Evolutionary conservation across 2,113 vertebrate genomes (phyloP), one percentile per base, ranked within the genome.

Genomic region (Menidia beryllina): DNA sequence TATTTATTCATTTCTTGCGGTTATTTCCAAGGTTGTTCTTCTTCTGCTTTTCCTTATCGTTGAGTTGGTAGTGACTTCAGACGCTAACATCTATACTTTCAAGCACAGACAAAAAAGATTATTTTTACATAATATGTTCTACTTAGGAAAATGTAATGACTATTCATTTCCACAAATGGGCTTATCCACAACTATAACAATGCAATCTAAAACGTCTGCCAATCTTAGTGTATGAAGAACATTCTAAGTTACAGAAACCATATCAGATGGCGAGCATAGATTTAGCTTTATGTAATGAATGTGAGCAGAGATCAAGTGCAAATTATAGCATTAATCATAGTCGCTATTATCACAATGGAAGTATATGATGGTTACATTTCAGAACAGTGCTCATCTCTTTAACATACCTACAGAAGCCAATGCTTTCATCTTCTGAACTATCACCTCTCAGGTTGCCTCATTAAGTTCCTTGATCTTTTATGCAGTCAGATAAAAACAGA

Each of bases 361-460:
- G n/a, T n/a, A 38, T 59, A 56, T 34, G 53, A 71, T 4, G 38
- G 59, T 25, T 67, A 57, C 24, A 63, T 73, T 86, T 78, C n/a
- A 57, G 58, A 60, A 50, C 36, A 24, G 48, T 20, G 66, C 49
- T 38, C 58, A 58, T 50, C 68, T 69, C 55, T 81, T 59, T 78
- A 67, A 72, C 75, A 53, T 80, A 19, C 17, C 54, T 58, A 66
- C 72, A 69, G 52, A 76, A 83, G 54, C 34, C 75, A n/a, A 57
- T 48, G 53, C 90, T 89, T 87, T 88, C 79, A 88, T 90, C 84
- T 75, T 43, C 54, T 85, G 77, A 85, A 90, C 86, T 75, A 79
- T 88, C 82, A 91, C 87, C 89, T 89, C 75, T 87, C 83, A 87
- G 84, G 81, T 83, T 85, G 85, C 72, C 80, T 87, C 86, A 88